These are phyloP conservation scores for Diorhabda elongata DNA, from an alignment of 1,140 invertebrate species.

Conservation along the genomic window DNA sequence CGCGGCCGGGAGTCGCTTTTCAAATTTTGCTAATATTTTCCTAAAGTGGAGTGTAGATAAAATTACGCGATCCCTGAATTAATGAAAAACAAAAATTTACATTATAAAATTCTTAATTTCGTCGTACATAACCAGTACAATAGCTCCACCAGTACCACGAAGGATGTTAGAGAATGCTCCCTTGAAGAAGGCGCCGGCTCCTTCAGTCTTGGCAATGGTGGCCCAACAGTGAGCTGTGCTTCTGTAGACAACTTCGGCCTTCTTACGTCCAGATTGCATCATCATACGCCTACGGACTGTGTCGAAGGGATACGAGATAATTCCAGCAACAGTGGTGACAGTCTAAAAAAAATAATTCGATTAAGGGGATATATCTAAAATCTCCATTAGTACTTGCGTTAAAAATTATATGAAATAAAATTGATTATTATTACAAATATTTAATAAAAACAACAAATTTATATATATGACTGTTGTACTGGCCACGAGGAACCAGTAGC, in stretches of 20 bases:
- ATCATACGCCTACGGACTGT: constrained; percentile 88
- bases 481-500: too few relatives aligned
- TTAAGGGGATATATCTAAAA: too few relatives aligned
- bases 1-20: constrained; percentile 4
- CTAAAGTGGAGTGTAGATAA: constrained; percentile 29
- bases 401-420: too few relatives aligned
- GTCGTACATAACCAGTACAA: constrained; percentile 74
- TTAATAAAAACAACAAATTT: too few relatives aligned
- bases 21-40: constrained; percentile 21
- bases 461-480: too few relatives aligned
- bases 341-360: constrained; percentile 31
- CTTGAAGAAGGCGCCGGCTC: constrained; percentile 71
- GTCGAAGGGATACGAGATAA: constrained; percentile 86
- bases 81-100: constrained; percentile 25
- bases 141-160: constrained; percentile 73
- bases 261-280: constrained; percentile 75
- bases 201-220: constrained; percentile 64
- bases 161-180: constrained; percentile 77
- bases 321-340: constrained; percentile 47
- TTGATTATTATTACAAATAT: too few relatives aligned
- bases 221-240: constrained; percentile 69
- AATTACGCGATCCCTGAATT: constrained; percentile 19
- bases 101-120: constrained; percentile 65
- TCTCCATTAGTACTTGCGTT: too few relatives aligned
- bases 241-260: constrained; percentile 66